These are phyloP conservation scores for Anoura caudifer DNA, from an alignment of 2,113 vertebrate species.

Conservation along the genomic window DNA sequence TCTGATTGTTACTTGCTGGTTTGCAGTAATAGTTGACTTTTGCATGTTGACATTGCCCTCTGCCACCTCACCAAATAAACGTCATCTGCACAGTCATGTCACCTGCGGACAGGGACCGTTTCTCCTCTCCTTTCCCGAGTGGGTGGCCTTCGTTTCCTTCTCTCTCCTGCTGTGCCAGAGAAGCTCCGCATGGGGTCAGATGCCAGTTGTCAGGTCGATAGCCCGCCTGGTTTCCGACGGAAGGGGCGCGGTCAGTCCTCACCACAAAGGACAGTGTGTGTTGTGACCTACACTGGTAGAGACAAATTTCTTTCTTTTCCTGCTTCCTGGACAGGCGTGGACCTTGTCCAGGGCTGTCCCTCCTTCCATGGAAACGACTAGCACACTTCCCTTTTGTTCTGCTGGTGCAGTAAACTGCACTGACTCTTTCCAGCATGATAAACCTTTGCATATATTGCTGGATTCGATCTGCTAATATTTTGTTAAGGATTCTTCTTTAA, in stretches of 20 bases:
- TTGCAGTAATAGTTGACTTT: not conserved
- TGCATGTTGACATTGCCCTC: no score
- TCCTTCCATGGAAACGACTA: no score
- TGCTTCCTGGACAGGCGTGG: not conserved
- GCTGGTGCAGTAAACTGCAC: not conserved
- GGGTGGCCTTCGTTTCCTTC: no score
- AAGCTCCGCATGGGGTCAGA: not conserved
- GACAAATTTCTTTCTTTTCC: not conserved
- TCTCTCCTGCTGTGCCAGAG: not conserved
- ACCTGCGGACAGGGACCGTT: not conserved
- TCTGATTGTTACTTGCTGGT: not conserved
- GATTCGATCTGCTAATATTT: no score
- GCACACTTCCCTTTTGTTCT: not conserved
- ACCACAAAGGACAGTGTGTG: accelerated
- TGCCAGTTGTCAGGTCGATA: no score
- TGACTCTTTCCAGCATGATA: not conserved
- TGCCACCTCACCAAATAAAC: not conserved
- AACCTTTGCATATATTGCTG: not conserved
- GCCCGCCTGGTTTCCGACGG: no score
- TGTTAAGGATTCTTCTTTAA: no score
- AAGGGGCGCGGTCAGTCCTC: not conserved
- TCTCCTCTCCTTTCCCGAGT: not conserved
- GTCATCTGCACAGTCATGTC: not conserved
- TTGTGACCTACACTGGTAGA: not conserved
- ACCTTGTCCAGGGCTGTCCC: not conserved